These are phyloP conservation scores for Amyelois transitella DNA, from an alignment of 1,140 invertebrate genomes.

Conservation along the genomic window DNA sequence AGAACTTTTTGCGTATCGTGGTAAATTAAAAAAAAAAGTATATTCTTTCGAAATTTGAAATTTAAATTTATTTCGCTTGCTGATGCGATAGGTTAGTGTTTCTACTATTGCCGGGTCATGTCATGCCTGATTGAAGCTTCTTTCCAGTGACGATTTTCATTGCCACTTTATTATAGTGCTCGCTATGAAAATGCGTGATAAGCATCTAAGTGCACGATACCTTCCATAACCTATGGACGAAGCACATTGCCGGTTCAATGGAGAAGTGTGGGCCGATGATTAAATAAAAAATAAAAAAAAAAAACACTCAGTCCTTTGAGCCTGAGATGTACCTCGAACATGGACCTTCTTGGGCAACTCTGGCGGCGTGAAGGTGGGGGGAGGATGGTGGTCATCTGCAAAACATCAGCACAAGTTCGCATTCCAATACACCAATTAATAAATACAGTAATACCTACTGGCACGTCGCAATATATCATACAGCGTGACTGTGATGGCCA, in stretches of 20 bases:
- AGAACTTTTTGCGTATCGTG: constrained; percentile 13
- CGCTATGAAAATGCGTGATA: constrained; percentile 66
- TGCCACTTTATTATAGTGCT: constrained; percentile 41
- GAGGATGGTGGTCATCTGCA: constrained; percentile 95
- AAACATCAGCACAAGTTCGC: constrained; percentile 83
- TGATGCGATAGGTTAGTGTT: constrained; percentile 29
- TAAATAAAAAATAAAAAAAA: constrained; percentile 51
- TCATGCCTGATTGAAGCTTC: constrained; percentile 55
- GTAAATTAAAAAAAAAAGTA: constrained; percentile 2
- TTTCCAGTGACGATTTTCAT: constrained; percentile 26
- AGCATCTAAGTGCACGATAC: constrained; percentile 65
- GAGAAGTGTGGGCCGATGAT: constrained; percentile 58
- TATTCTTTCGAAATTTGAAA: constrained; percentile 15
- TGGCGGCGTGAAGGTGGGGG: constrained; percentile 95
- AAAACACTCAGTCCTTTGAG: constrained; percentile 58
- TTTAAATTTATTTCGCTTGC: constrained; percentile 21
- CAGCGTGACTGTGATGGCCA: constrained; percentile 28
- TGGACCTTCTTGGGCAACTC: constrained; percentile 97
- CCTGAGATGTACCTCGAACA: constrained; percentile 87
- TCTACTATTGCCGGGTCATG: constrained; percentile 36
- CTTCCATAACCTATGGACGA: constrained; percentile 45
- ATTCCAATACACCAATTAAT: constrained; percentile 73
- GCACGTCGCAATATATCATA: constrained; percentile 42
- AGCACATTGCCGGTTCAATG: constrained; percentile 56
- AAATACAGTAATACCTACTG: constrained; percentile 47